phyloP scores from a whole-genome alignment of 2,797 vertebrate genomes.

The Eidolon dupreanum region DNA sequence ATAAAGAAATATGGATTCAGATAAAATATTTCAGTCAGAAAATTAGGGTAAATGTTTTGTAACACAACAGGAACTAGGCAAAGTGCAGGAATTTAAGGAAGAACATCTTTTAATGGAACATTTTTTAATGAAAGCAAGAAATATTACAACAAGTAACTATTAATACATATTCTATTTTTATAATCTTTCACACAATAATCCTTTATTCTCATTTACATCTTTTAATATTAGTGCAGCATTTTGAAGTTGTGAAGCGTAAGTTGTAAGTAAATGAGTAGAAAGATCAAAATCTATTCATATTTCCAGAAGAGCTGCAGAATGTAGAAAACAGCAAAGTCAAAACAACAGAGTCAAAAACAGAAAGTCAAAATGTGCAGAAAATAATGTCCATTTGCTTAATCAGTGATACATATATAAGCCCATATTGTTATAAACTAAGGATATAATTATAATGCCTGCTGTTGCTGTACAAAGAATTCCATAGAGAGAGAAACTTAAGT shows the following conservation, averaged over 20 bases:
- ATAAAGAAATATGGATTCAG: neutral
- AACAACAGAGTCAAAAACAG: neutral
- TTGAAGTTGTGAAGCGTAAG: conserved; percentile 61
- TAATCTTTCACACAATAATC: conserved; percentile 64
- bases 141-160: conserved; percentile 55
- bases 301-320: conserved; percentile 54
- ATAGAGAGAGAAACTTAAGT: neutral
- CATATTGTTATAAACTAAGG: conserved; percentile 48
- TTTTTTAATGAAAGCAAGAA: conserved; percentile 55
- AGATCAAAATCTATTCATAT: conserved; percentile 37
- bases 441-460: neutral
- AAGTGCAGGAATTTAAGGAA: neutral
- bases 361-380: neutral
- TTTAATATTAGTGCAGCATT: conserved; percentile 68
- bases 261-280: conserved; percentile 58
- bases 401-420: conserved; percentile 50
- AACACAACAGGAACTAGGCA: neutral
- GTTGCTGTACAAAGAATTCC: neutral
- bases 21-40: neutral
- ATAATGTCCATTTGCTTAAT: neutral
- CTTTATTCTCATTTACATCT: conserved; percentile 73
- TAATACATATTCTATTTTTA: conserved; percentile 53
- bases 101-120: conserved; percentile 47
- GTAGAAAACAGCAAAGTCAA: conserved; percentile 27
- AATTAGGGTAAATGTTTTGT: neutral